Base-by-base conservation (phyloP, 2,113 vertebrate genomes). In the Mesitornis unicolor region DNA sequence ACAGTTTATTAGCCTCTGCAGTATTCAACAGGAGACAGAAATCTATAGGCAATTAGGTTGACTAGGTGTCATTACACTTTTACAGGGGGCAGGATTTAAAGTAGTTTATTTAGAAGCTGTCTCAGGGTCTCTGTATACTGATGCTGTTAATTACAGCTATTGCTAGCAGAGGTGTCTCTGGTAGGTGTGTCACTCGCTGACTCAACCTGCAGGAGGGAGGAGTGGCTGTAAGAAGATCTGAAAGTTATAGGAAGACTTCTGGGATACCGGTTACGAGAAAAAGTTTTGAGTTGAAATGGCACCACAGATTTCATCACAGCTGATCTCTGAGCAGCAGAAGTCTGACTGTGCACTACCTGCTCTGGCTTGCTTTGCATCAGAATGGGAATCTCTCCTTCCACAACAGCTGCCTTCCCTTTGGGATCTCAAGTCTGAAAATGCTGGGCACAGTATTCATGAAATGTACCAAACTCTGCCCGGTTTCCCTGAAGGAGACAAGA, bases 381-480 rank as follows among this genome's bases (percentile, higher is more conserved):
- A 83, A 43, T 17, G 8, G 6, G 4, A 73, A 53, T 56, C n/a
- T 36, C 54, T 74, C 29, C 50, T 26, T 94, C 54, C 60, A 74
- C 40, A 47, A 19, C 40, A 83, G 43, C 47, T 61, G 56, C 36
- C 47, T 50, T 75, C 31, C 15, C 28, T 61, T 81, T 45, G 50
- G 15, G 45, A 76, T 64, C n/a, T 48, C 4, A 70, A 70, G 35
- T 16, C 42, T 50, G 54, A 48, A 87, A 89, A 81, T 26, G 16
- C 81, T 81, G 87, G 18, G 29, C n/a, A 31, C 15, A 26, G 24
- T 25, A 42, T 42, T 69, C 84, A 69, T 12, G 2, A 84, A 79
- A 33, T 4, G 13, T 26, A 69, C 9, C 0, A 3, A 16, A 40
- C 47, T 60, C 64, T 20, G 57, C 11, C 20, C 1, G 1, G 9